Conservation (phyloP, 2,888 invertebrate genomes). For the Sarcophaga variegata region DNA sequence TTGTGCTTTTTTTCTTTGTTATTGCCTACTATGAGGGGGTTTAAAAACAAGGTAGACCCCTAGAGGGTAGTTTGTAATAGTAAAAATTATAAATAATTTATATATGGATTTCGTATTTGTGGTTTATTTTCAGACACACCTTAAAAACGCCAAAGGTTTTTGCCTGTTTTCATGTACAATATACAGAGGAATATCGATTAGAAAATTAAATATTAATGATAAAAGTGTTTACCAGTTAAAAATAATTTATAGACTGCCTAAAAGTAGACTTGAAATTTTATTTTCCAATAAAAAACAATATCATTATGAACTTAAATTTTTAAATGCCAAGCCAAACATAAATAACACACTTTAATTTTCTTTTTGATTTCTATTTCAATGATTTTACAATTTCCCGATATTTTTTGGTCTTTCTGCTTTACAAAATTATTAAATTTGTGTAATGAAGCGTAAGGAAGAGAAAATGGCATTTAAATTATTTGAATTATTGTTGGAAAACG, state of each 20-base stretch:
- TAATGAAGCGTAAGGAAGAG: neutral
- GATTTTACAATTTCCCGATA: no score
- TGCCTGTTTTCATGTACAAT: no score
- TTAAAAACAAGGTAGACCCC: conserved; percentile 21
- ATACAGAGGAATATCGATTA: conserved; percentile 29
- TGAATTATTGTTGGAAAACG: neutral
- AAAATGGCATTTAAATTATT: neutral
- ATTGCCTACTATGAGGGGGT: conserved; percentile 60
- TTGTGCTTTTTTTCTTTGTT: neutral
- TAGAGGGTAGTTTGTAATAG: conserved; percentile 44
- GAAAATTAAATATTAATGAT: conserved; percentile 35
- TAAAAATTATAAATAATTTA: conserved; percentile 36
- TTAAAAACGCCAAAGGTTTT: conserved; percentile 9
- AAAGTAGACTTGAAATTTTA: conserved; percentile 20
- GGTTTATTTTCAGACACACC: conserved; percentile 11
- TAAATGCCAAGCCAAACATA: no score
- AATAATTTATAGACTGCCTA: neutral
- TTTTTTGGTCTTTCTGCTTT: no score
- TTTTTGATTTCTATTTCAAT: no score
- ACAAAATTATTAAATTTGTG: neutral
- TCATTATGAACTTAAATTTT: no score
- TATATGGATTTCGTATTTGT: conserved; percentile 23
- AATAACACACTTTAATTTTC: no score
- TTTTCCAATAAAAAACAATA: no score
- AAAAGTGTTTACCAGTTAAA: neutral